Base-by-base conservation (phyloP, 2,888 invertebrate species). In the Aethes cnicana region DNA sequence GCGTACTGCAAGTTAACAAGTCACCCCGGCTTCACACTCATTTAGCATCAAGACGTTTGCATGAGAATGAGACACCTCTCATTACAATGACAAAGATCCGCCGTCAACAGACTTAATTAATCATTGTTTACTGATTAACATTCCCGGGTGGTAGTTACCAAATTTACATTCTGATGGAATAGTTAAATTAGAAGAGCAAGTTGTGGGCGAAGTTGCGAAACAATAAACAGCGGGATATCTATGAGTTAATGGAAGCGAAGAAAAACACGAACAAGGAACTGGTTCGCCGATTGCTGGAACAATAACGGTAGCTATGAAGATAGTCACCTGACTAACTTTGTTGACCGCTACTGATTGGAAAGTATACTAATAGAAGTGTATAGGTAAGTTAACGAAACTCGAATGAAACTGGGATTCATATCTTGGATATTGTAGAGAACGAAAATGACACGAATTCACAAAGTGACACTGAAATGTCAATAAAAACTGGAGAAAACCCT, bases 11-110 rank as follows among this genome's bases (percentile, higher is more conserved):
- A 37, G 43, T 36, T 36, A 23, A 32, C 37, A 25, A 36, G 28
- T 12, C 43, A 28, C 25, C 26, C 37, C 25, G 28, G 41, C 28
- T 30, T 32, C 32, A 35, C 39, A 46, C 46, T 46, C 46, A 44
- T 52, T 44, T 32, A 44, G 41, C 17, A 41, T 30, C 32, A 11
- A 52, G 46, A 46, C 44, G 57, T 58, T 56, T 36, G 57, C 61
- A 58, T 58, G 52, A 49, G 58, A 58, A 60, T 54, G 47, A 54
- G 37, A 43, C 43, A 37, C 50, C 41, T 36, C 57, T 55, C 54
- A 61, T 61, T 57, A 55, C 54, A 61, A 61, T 61, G 61, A 61
- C 59, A 61, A 61, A 53, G 56, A 50, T 37, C 26, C 47, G 18
- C 43, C 54, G 33, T 20, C 35, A 39, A 17, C 53, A 47, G 54